phyloP scores from a whole-genome alignment of 2,888 invertebrate genomes.

The Sicus ferrugineus region DNA sequence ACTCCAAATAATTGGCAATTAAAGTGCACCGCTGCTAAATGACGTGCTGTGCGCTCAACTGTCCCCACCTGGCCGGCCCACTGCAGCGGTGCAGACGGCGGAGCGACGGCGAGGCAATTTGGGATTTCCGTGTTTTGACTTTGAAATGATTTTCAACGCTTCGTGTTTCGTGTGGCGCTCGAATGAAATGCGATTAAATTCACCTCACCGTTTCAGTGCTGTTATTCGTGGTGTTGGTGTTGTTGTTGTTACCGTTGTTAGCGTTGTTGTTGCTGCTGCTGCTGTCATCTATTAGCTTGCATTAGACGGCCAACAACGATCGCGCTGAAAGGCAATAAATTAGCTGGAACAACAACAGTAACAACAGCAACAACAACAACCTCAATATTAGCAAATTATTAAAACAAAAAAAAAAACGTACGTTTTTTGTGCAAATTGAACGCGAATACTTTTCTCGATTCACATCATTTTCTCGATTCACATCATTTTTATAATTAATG shows the following conservation, averaged over 20 bases:
- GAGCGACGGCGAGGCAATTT: conserved; percentile 16
- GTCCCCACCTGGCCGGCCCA: neutral
- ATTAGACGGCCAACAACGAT: too few relatives aligned
- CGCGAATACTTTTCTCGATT: too few relatives aligned
- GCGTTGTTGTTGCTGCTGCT: conserved; percentile 53
- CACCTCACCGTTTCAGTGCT: too few relatives aligned
- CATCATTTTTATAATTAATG: too few relatives aligned
- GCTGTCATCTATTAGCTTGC: conserved; percentile 57
- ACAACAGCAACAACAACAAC: neutral
- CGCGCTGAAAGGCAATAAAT: too few relatives aligned
- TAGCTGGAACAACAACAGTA: too few relatives aligned
- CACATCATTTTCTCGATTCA: too few relatives aligned
- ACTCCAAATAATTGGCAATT: conserved; percentile 25
- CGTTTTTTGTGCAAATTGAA: too few relatives aligned
- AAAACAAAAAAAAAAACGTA: too few relatives aligned
- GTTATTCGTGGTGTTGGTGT: neutral
- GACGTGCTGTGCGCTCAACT: conserved; percentile 11
- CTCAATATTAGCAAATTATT: too few relatives aligned
- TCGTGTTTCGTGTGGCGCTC: neutral
- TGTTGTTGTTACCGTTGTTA: conserved; percentile 47
- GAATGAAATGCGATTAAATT: too few relatives aligned
- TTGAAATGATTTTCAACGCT: conserved; percentile 12
- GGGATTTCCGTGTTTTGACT: conserved; percentile 31
- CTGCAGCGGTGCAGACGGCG: neutral
- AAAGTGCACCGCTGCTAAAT: conserved; percentile 18